Evolutionary conservation across 92 coral and sea anemone species (phyloP).

Genomic region (Parazoanthus swiftii): DNA sequence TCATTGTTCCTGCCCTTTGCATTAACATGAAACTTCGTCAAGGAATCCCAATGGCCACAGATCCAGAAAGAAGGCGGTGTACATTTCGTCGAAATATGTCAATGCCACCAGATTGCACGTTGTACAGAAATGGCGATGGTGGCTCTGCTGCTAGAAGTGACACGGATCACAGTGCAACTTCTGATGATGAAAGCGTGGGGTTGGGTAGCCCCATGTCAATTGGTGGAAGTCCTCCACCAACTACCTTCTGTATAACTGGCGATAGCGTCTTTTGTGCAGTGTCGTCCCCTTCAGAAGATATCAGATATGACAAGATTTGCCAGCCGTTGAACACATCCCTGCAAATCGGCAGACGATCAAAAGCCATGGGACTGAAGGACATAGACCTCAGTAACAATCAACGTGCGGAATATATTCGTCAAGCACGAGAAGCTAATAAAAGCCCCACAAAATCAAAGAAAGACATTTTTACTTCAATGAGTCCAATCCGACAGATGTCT

Average conservation of each 20-base stretch:
- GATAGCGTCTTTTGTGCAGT: conserved; percentile 29
- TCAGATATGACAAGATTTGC: neutral
- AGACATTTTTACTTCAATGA: conserved; percentile 8
- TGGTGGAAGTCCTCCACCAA: conserved; percentile 5
- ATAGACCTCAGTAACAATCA: conserved; percentile 60
- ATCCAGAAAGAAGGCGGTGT: neutral
- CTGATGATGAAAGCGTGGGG: conserved; percentile 10
- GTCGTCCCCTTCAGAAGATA: conserved; percentile 20
- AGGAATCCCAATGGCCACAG: neutral
- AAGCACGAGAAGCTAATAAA: conserved; percentile 66
- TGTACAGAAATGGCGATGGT: conserved; percentile 21
- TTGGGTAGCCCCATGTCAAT: neutral
- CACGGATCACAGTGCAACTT: neutral
- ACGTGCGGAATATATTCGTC: conserved; percentile 64
- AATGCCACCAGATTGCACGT: conserved; percentile 6
- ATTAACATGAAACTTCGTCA: neutral
- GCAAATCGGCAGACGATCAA: conserved; percentile 66
- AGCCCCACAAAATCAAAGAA: conserved; percentile 44
- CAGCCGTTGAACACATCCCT: conserved; percentile 47
- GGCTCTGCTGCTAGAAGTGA: conserved; percentile 3
- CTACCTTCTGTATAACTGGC: conserved; percentile 35
- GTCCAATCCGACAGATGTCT: conserved; percentile 46
- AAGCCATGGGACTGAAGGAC: conserved; percentile 72
- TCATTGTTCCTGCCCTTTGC: neutral
- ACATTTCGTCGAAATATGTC: conserved; percentile 21